Evolutionary conservation across 2,797 vertebrate genomes (phyloP), one percentile per base, ranked within the genome.

Genomic region (Orestias chungarensis): DNA sequence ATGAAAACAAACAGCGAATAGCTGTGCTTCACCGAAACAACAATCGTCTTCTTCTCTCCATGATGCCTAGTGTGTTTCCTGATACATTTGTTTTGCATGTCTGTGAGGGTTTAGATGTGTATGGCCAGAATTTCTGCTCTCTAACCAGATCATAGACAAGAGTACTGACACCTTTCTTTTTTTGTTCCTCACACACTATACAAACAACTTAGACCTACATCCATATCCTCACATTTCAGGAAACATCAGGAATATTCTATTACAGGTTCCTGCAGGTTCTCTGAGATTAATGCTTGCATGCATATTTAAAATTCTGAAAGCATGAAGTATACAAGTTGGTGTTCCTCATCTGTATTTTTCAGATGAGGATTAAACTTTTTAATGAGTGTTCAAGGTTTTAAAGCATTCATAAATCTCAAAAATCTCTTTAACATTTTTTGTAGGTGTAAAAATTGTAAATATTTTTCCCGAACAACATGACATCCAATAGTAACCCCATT

Each of bases 1-100:
- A 59, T 68, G 49, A 68, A 68, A 35, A 64, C n/a, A 29, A 6
- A 20, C 25, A 75, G 27, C 68, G 46, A 64, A 73, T 43, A 2
- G 1, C 17, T 0, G 1, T 31, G 17, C 62, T 52, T 77, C n/a
- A 33, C 74, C 54, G 69, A 49, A 72, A 74, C 74, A 82, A 38
- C 29, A 66, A 62, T 49, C 17, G 18, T 38, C 33, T 25, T 40
- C 44, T 40, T 76, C 40, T 15, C 31, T 33, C 27, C 25, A 15
- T 65, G 59, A 62, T 40, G 35, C 35, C 35, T 38, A 35, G 25
- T 62, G 23, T 14, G 35, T 62, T 62, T 62, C 25, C 23, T n/a
- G 59, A n/a, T 59, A 59, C 33, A 59, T 23, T 20, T 35, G 18
- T 35, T 35, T 35, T 59, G 31, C 12, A 15, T 18, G 44, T 17